Evolutionary conservation across 2,113 vertebrate species (phyloP).

Genomic region (Syngnathoides biaculeatus): DNA sequence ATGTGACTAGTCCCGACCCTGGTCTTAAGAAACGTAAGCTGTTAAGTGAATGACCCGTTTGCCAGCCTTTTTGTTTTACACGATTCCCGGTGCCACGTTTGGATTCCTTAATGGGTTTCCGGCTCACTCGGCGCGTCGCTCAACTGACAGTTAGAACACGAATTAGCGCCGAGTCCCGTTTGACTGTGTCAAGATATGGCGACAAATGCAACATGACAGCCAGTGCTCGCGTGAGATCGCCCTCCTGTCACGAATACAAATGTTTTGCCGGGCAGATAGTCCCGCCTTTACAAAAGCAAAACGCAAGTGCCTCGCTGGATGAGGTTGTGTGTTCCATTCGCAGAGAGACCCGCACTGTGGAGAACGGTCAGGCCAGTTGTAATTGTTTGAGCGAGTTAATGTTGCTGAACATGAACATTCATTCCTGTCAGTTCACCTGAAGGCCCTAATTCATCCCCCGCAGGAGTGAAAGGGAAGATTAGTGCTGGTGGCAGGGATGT

Average conservation of each 20-base stretch:
- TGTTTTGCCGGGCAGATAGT: conserved; percentile 25
- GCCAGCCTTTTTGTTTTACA: not conserved
- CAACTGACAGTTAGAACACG: not conserved
- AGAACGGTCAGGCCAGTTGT: not conserved
- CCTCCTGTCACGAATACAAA: conserved; percentile 21
- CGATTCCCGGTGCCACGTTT: not conserved
- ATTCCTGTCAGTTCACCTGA: conserved; percentile 44
- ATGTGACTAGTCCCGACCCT: too few species aligned
- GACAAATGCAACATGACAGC: conserved; percentile 7
- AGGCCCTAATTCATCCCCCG: conserved; percentile 25
- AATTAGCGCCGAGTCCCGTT: not conserved
- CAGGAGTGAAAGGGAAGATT: conserved; percentile 40
- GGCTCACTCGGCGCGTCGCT: conserved; percentile 4
- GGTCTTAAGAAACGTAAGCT: too few species aligned
- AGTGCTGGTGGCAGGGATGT: conserved; percentile 17
- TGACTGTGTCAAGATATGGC: conserved; percentile 15
- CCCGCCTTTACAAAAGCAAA: not conserved
- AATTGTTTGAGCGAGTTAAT: conserved; percentile 47
- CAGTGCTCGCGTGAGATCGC: conserved; percentile 3
- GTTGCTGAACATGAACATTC: conserved; percentile 42
- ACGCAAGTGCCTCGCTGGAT: conserved; percentile 24
- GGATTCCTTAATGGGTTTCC: not conserved
- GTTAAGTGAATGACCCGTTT: not conserved
- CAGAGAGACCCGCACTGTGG: not conserved
- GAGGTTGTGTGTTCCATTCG: conserved; percentile 20